phyloP scores from a whole-genome alignment of 1,140 invertebrate species.

The Pseudoatta argentina region DNA sequence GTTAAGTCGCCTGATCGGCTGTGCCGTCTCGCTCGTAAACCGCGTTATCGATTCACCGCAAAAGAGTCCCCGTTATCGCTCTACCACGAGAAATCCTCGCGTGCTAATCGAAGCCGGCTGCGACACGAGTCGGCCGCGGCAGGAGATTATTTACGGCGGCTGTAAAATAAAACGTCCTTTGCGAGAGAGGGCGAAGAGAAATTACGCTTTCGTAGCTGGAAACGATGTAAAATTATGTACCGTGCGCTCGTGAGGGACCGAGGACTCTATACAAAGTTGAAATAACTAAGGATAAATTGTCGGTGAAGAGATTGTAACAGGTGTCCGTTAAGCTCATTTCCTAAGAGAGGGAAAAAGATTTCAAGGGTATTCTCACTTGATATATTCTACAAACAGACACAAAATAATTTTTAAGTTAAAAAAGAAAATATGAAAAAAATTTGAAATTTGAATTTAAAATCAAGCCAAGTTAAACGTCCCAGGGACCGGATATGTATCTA shows the following conservation, averaged over 20 bases:
- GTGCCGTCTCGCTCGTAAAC: slow-evolving; percentile 36
- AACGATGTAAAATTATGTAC: slow-evolving; percentile 26
- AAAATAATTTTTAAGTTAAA: neutral
- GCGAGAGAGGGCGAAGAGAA: slow-evolving; percentile 19
- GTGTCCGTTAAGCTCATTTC: slow-evolving; percentile 2
- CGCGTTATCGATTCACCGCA: slow-evolving; percentile 16
- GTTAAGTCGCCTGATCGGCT: slow-evolving; percentile 31
- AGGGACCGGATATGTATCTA: too few relatives aligned
- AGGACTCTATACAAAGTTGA: neutral
- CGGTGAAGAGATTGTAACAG: slow-evolving; percentile 35
- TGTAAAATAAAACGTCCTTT: slow-evolving; percentile 51
- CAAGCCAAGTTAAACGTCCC: neutral
- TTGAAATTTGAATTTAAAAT: neutral
- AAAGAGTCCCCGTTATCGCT: slow-evolving; percentile 33
- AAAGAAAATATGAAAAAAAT: neutral
- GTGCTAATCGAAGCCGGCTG: slow-evolving; percentile 46
- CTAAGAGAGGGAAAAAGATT: neutral
- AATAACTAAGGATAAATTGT: neutral
- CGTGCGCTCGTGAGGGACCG: neutral
- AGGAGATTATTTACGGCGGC: slow-evolving; percentile 44
- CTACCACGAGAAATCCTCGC: slow-evolving; percentile 47
- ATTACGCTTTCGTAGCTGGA: slow-evolving; percentile 28
- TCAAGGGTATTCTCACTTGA: neutral
- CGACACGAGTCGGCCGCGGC: slow-evolving; percentile 32
- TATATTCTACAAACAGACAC: neutral